Conservation (phyloP, 2,113 vertebrate species). For the Neolamprologus cancellatus region DNA sequence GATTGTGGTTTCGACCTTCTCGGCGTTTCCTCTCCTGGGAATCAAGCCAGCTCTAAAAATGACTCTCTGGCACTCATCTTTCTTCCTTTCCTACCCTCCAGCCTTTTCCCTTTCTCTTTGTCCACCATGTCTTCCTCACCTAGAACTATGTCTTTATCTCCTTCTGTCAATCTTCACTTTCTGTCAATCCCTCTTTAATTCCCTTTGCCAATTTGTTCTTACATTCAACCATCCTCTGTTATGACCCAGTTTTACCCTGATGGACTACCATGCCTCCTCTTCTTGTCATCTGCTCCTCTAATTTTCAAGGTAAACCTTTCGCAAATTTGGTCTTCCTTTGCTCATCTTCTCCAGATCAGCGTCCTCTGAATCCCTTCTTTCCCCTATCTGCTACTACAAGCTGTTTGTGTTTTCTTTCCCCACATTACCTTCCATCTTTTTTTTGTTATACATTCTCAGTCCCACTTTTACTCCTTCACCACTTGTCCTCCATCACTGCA, state of each 20-base stretch:
- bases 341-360: neutral
- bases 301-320: neutral
- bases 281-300: neutral
- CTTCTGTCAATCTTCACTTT: neutral
- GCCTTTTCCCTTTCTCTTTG: neutral
- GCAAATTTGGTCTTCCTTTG: neutral
- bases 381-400: neutral
- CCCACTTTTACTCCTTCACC: neutral
- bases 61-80: neutral
- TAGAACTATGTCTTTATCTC: neutral
- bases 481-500: neutral
- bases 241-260: neutral
- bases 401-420: neutral
- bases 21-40: neutral
- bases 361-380: neutral
- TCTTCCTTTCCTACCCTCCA: neutral
- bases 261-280: neutral
- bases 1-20: slow-evolving; percentile 16
- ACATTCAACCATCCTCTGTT: neutral
- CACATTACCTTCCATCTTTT: neutral
- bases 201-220: neutral
- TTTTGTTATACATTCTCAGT: neutral
- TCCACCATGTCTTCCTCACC: neutral
- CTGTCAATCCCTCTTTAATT: neutral
- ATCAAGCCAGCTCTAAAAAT: slow-evolving; percentile 4